Evolutionary conservation across 2,888 invertebrate genomes (phyloP).

Genomic region (Cephus pulcher): DNA sequence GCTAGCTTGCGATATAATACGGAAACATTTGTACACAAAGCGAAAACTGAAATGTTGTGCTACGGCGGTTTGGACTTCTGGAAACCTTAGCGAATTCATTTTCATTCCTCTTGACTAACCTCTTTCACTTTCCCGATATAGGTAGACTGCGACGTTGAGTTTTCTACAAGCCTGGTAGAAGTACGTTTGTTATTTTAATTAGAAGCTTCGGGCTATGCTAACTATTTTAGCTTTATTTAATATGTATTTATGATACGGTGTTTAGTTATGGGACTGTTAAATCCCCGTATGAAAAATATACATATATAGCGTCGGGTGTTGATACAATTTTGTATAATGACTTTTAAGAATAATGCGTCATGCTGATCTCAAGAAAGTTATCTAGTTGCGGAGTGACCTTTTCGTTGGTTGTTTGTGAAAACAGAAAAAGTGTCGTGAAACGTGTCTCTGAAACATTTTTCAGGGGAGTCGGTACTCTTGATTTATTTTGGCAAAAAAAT

Average conservation of each 20-base stretch:
- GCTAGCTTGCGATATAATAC: conserved; percentile 43
- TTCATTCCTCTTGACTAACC: conserved; percentile 13
- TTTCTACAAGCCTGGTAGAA: conserved; percentile 13
- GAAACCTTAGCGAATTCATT: background rate
- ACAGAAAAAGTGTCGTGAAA: background rate
- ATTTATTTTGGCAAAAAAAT: background rate
- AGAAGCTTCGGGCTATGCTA: conserved; percentile 51
- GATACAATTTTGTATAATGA: background rate
- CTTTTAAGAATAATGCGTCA: background rate
- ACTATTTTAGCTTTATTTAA: background rate
- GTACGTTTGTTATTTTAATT: conserved; percentile 63
- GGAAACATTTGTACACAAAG: conserved; percentile 59
- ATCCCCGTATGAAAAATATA: background rate
- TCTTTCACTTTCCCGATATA: conserved; percentile 14
- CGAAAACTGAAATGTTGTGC: conserved; percentile 35
- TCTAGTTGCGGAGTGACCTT: background rate
- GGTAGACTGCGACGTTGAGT: background rate
- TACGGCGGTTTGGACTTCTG: background rate
- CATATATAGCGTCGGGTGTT: background rate
- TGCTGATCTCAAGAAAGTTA: background rate
- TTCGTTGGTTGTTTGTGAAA: background rate
- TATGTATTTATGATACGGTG: background rate
- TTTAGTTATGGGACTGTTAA: background rate
- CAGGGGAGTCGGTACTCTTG: background rate
- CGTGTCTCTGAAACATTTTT: background rate